Evolutionary conservation across 2,888 invertebrate species (phyloP).

Genomic region (Coremacera marginata): DNA sequence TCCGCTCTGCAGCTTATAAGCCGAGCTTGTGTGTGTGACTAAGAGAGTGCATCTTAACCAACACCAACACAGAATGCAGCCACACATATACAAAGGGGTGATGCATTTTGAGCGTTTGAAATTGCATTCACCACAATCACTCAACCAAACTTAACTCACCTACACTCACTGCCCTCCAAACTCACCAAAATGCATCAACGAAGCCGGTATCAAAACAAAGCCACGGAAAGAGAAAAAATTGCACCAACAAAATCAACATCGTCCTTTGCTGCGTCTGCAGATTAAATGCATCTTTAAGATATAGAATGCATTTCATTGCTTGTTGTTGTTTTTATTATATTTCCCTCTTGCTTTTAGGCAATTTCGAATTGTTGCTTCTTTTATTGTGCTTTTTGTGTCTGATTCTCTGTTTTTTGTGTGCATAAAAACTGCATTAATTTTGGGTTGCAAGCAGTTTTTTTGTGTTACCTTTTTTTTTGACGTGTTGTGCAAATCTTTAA

Average conservation of each 20-base stretch:
- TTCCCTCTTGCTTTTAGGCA: slow-evolving; percentile 37
- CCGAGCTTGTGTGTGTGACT: too few relatives aligned
- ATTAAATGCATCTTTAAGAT: slow-evolving; percentile 48
- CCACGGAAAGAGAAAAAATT: background rate
- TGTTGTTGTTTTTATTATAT: slow-evolving; percentile 33
- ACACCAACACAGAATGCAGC: background rate
- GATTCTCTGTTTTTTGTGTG: slow-evolving; percentile 7
- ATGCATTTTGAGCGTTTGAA: background rate
- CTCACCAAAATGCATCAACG: slow-evolving; percentile 31
- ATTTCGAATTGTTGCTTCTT: slow-evolving; percentile 8
- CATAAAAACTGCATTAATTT: slow-evolving; percentile 29
- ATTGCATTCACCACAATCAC: slow-evolving; percentile 4
- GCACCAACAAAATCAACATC: background rate
- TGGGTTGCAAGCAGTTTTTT: background rate
- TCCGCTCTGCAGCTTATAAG: too few relatives aligned
- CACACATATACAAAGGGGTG: background rate
- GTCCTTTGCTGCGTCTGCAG: slow-evolving; percentile 20
- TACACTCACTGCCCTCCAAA: background rate
- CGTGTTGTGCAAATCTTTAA: slow-evolving; percentile 9
- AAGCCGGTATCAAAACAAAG: background rate
- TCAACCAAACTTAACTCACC: slow-evolving; percentile 22
- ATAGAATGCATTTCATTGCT: slow-evolving; percentile 16
- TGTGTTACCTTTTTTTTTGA: background rate
- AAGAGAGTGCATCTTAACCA: background rate
- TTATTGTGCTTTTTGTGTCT: slow-evolving; percentile 30